Base-by-base conservation (phyloP, 2,797 vertebrate genomes). In the Schizothorax lantsangensis region DNA sequence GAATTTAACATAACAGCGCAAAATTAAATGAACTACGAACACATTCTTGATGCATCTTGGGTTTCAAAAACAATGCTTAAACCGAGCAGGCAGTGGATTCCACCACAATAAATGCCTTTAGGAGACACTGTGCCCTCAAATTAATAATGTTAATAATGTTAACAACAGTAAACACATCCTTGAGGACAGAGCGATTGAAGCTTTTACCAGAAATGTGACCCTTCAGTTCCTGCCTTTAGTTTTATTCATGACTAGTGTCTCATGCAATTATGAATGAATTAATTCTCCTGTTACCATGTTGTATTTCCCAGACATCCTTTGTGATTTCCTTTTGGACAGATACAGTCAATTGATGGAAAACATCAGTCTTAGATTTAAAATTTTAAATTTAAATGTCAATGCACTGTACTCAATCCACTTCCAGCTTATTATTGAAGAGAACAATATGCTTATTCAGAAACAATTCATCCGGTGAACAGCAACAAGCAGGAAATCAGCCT, bases 371-470 rank as follows among this genome's bases (percentile, higher is more conserved):
- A 90, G 87, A 26, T 49, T 62, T 84, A 79, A n/a, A n/a, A n/a
- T n/a, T n/a, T n/a, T n/a, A 92, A 90, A 91, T 86, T 90, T 86
- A 77, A 87, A 80, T 66, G 81, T 74, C 84, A 88, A 2, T 71
- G 59, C 33, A 40, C 88, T 59, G 84, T 64, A 21, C 14, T 81
- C 90, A 89, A 85, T 40, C 68, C 83, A 82, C 71, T 92, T 91
- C 86, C 88, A 91, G 33, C 89, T 93, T 92, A 93, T 93, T 92
- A 90, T 83, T 36, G 23, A 66, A 83, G 84, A 86, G 88, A 93
- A 93, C 93, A 93, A 92, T 92, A 90, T 80, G 59, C 88, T 87
- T 85, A 90, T 91, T 92, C 88, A 91, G 43, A 54, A 71, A 77
- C 19, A 23, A 12, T 43, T 88, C 59, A 88, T 57, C 87, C 69